Conservation (phyloP, 1,140 invertebrate genomes). For the Pogonognathellus flavescens region DNA sequence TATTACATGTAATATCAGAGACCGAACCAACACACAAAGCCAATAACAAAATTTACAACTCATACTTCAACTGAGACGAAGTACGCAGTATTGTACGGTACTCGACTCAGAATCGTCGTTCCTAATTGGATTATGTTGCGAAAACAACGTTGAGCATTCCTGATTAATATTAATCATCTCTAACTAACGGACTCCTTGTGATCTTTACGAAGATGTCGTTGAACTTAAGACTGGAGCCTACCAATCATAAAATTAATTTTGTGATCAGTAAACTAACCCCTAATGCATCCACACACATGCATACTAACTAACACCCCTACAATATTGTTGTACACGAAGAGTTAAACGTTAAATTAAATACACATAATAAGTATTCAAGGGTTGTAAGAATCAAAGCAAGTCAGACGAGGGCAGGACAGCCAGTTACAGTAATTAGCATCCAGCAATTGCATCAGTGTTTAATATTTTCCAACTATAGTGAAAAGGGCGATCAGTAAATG, state of each 20-base stretch:
- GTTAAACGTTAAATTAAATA: no score
- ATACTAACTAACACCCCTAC: no score
- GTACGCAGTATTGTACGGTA: no score
- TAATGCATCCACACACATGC: background rate
- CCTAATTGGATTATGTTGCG: constrained; percentile 15
- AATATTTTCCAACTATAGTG: constrained; percentile 21
- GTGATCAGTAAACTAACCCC: background rate
- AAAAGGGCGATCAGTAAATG: constrained; percentile 31
- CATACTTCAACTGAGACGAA: no score
- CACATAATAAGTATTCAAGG: no score
- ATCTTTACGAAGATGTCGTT: constrained; percentile 5
- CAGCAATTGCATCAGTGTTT: constrained; percentile 35
- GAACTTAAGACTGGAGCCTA: constrained; percentile 21
- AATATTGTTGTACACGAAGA: no score
- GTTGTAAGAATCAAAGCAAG: background rate
- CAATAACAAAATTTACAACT: no score
- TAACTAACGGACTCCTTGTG: background rate
- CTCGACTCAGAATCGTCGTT: background rate
- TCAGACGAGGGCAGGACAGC: constrained; percentile 37
- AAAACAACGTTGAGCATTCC: background rate
- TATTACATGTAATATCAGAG: no score
- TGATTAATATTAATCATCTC: background rate
- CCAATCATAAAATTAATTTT: constrained; percentile 17
- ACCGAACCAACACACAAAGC: no score
- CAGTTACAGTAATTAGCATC: constrained; percentile 49